These are phyloP conservation scores for Lates japonicus DNA, from an alignment of 2,797 vertebrate species.

Conservation along the genomic window DNA sequence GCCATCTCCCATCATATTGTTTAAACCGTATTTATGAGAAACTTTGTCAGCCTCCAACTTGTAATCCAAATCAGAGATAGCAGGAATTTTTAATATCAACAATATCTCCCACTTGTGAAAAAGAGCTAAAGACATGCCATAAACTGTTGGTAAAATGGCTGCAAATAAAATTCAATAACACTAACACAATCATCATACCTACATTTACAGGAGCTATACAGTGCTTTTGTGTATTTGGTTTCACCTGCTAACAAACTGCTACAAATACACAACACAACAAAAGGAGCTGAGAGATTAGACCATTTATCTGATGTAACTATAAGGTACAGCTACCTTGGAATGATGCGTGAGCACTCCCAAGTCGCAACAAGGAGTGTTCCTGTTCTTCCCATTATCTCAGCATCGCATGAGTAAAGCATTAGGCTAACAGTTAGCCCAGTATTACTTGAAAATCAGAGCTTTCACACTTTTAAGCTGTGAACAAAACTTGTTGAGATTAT, in stretches of 20 bases:
- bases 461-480: too few relatives aligned
- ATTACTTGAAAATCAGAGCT: too few relatives aligned
- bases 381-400: background rate
- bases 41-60: too few relatives aligned
- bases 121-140: background rate
- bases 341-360: too few relatives aligned
- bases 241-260: background rate
- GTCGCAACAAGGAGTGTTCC: too few relatives aligned
- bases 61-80: too few relatives aligned
- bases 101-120: background rate
- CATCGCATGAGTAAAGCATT: background rate
- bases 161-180: background rate
- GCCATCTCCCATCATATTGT: background rate
- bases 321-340: too few relatives aligned
- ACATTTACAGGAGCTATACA: background rate
- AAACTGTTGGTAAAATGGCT: background rate
- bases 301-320: too few relatives aligned
- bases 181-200: background rate
- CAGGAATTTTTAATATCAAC: background rate
- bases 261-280: background rate
- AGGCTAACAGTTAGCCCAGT: too few relatives aligned
- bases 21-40: too few relatives aligned
- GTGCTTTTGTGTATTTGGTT: background rate
- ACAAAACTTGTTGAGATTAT: too few relatives aligned
- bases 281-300: background rate